These are phyloP conservation scores for Narcine bancroftii DNA, from an alignment of 2,113 vertebrate genomes.

Conservation along the genomic window DNA sequence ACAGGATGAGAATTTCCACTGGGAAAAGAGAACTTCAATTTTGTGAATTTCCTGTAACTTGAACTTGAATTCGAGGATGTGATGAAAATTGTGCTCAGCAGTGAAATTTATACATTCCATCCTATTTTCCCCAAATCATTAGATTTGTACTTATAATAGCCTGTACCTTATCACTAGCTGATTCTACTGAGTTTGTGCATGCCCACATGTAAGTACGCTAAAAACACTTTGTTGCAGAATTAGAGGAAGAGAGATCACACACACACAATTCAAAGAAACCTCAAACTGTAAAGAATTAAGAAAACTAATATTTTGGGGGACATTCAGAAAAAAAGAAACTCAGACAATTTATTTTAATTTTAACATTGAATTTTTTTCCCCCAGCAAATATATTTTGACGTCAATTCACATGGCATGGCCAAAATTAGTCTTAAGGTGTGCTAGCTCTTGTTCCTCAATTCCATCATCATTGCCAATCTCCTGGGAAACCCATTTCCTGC, in stretches of 20 bases:
- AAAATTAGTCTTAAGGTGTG: neutral
- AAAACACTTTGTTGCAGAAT: neutral
- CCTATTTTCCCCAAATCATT: neutral
- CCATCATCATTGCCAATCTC: neutral
- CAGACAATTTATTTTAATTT: neutral
- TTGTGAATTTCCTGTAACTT: constrained; percentile 16
- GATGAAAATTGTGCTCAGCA: neutral
- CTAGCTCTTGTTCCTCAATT: neutral
- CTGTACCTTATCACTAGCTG: neutral
- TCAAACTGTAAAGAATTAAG: neutral
- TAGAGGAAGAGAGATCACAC: neutral
- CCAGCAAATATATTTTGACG: neutral
- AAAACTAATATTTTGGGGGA: neutral
- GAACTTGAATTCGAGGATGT: neutral
- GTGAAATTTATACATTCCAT: neutral
- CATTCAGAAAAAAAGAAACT: neutral
- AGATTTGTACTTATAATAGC: neutral
- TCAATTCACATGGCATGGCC: neutral
- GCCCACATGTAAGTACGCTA: neutral
- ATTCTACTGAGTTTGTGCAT: neutral
- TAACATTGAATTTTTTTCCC: neutral
- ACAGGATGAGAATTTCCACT: neutral
- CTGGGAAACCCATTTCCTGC: neutral
- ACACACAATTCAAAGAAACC: no score
- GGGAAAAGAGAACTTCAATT: neutral